Base-by-base conservation (phyloP, 2,888 invertebrate species). In the Conomelus anceps region DNA sequence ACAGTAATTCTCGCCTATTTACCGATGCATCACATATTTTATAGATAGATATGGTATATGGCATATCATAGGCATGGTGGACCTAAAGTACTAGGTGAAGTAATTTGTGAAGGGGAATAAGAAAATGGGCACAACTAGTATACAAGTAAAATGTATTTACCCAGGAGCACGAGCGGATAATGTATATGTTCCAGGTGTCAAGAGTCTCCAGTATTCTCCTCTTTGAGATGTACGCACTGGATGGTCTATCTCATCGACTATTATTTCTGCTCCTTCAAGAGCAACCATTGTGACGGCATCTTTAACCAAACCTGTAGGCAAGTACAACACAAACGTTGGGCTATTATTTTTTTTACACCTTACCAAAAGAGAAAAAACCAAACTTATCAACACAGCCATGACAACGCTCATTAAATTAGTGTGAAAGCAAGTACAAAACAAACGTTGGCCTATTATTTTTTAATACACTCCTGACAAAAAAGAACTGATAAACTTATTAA, bases 141-240 rank as follows among this genome's bases (percentile, higher is more conserved):
- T 85, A 85, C 11, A 22, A 24, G 20, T 90, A 90, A 89, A 89
- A 87, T 89, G 23, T 84, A 89, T 89, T 89, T 91, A 92, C 92
- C 91, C 97, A 92, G 95, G 94, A 88, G 97, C 97, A 63, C 94
- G 92, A 0, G 96, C 97, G 90, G 95, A 95, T 91, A 99, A 94
- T 26, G 95, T 95, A 93, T 99, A 99, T 4, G 94, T 94, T 90
- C 99, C 99, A 0, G 99, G 99, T 22, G 97, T 94, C 26, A 99
- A 94, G 88, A 99, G 94, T 90, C 99, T 95, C 99, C 99, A 99
- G 94, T 96, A 99, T 93, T 99, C 98, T 6, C 99, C 99, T 22
- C 95, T 94, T 85, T 94, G 94, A 0, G 97, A 97, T 0, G 97
- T 96, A 0, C 95, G 95, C 17, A 99, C 95, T 89, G 96, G 95